Evolutionary conservation across 2,113 vertebrate species (phyloP).

Genomic region (Lepisosteus osseus): DNA sequence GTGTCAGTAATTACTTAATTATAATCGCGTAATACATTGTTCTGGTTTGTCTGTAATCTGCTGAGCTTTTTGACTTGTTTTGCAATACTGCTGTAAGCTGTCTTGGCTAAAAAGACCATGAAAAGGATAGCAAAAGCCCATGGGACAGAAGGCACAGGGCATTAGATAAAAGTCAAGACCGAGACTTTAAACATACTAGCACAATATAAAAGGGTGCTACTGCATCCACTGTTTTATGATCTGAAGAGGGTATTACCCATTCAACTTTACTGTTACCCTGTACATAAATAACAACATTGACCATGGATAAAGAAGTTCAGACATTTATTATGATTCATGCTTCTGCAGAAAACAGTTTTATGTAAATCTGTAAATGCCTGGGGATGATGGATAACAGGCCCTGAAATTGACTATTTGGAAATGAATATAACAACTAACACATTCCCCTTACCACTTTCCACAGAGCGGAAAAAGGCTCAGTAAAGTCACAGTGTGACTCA

Average conservation of each 20-base stretch:
- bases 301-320: background rate
- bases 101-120: no score
- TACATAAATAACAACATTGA: background rate
- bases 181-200: background rate
- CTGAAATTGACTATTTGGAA: constrained; percentile 1
- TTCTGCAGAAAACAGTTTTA: constrained; percentile 2
- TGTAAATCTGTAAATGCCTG: constrained; percentile 3
- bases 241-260: background rate
- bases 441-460: no score
- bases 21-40: no score
- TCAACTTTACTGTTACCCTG: background rate
- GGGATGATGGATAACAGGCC: constrained; percentile 3
- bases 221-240: background rate
- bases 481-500: no score
- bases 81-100: no score
- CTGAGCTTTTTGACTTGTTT: no score
- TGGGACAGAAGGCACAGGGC: background rate
- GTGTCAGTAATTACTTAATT: no score
- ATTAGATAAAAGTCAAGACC: background rate
- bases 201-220: background rate
- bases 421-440: background rate
- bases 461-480: no score
- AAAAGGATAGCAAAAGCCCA: background rate
- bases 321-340: background rate
- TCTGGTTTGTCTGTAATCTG: no score